Conservation (phyloP, 2,888 invertebrate species). For the Podabrus alpinus region DNA sequence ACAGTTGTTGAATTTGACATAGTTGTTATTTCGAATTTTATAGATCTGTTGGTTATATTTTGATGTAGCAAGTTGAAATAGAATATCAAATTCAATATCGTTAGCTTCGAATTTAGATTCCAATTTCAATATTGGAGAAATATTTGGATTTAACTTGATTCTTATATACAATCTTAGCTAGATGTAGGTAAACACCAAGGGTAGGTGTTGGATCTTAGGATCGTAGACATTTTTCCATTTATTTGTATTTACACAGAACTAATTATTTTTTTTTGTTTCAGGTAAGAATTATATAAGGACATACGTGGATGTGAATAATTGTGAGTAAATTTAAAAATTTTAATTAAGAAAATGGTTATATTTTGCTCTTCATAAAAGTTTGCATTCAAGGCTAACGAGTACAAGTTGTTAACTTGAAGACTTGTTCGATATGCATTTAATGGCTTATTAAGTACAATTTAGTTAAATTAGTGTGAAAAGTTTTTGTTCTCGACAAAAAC, state of each 20-base stretch:
- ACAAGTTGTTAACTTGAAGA: conserved; percentile 22
- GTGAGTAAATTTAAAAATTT: neutral
- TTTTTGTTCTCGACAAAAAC: neutral
- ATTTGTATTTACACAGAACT: neutral
- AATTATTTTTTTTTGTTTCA: conserved; percentile 12
- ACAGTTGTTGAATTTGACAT: neutral
- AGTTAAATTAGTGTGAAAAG: conserved; percentile 38
- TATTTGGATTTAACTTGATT: neutral
- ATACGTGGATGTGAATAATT: neutral
- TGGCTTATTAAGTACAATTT: conserved; percentile 44
- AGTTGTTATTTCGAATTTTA: neutral
- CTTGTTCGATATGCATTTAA: conserved; percentile 40
- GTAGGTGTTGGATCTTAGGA: no score
- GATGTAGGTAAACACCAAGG: neutral
- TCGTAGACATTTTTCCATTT: neutral
- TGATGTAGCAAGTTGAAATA: neutral
- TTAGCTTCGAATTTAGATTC: neutral
- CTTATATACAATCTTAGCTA: neutral
- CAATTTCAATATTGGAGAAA: neutral
- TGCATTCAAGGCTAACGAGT: conserved; percentile 35
- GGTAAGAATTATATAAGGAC: conserved; percentile 4
- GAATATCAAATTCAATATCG: neutral
- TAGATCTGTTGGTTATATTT: neutral
- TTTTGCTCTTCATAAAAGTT: neutral
- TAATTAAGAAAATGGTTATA: neutral